Base-by-base conservation (phyloP, 2,113 vertebrate genomes). In the Forbesichthys papilliferus region DNA sequence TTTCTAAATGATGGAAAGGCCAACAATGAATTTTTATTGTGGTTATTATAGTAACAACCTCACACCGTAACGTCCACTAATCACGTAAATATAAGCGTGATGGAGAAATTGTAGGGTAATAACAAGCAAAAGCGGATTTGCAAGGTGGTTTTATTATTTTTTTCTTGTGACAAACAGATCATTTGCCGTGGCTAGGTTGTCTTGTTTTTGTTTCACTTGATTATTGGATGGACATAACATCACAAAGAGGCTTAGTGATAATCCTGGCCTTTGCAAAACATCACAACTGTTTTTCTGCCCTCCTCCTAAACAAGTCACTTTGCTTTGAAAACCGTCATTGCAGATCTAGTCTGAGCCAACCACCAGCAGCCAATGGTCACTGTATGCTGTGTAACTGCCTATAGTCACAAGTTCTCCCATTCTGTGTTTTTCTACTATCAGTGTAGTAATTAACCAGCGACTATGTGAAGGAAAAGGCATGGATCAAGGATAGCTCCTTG, bases 41-140 rank as follows among this genome's bases (percentile, higher is more conserved):
- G 68, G 90, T 93, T 91, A 68, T 89, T 81, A 90, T 90, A 87
- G 90, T 66, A 80, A 93, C 88, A 82, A 80, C 80, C 74, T 69
- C 64, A 75, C 70, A 77, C 56, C 73, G 67, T 42, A 42, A 8
- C 36, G 5, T 66, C 68, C 70, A 68, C 66, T 71, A 78, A 75
- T 79, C 77, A 60, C 64, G 61, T 12, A 9, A 76, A 75, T 59
- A 81, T 79, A 88, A 83, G 86, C 81, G 66, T 75, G 64, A 61
- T 58, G 75, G 73, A 57, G 75, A 77, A 72, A 75, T 74, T 71
- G 72, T 69, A 70, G 85, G 81, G 75, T 87, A 80, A 83, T 68
- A 77, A 54, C 54, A 66, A 68, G 79, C 65, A 68, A 68, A 6
- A 48, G 13, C 73, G 77, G 80, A 85, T 83, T 83, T 85, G 79